Evolutionary conservation across 30 jellyfish, hydroid and myxozoan genomes (phyloP), one percentile per base, ranked within the genome.

Genomic region (Turritopsis rubra): DNA sequence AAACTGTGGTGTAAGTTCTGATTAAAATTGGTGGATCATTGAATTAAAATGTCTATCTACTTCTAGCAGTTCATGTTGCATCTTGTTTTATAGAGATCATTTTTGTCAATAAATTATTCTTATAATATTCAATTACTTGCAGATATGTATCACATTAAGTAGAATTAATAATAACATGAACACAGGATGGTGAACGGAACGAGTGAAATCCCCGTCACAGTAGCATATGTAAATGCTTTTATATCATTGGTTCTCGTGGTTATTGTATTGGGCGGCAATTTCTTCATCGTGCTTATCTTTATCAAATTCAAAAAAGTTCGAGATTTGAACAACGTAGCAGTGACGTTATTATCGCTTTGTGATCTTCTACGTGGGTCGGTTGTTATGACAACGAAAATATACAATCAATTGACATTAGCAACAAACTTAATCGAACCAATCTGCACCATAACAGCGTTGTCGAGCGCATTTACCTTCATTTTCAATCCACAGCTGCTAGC

Each of bases 361-460:
- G 97, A 91, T 65, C 79, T 91, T 30, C 53, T 84, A 54, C 91
- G 95, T 31, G 94, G 95, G 26, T 52, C 96, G 27, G 79, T 91
- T 20, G 80, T 88, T 4, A 30, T 83, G 73, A 52, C 94, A 1
- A 30, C 86, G 5, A 91, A 91, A 52, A 53, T 92, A 1, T 75
- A 73, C 71, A 87, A 83, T 29, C 95, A 75, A 65, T 85, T 91
- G 27, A 54, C 29, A 13, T 75, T 83, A 1, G 86, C 89, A 5
- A 79, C 83, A 17, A 74, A 88, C 1, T 73, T 80, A 83, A 52
- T 54, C 52, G 83, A 72, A 16, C 74, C 72, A 5, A 41, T 87
- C 52, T 91, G 97, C 74, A 85, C 80, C 31, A 29, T 87, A 1
- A 52, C 87, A 41, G 97, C 96, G 21, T 83, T 91, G 84, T 28